Evolutionary conservation across 1,140 invertebrate genomes (phyloP).

Genomic region (Atta texana): DNA sequence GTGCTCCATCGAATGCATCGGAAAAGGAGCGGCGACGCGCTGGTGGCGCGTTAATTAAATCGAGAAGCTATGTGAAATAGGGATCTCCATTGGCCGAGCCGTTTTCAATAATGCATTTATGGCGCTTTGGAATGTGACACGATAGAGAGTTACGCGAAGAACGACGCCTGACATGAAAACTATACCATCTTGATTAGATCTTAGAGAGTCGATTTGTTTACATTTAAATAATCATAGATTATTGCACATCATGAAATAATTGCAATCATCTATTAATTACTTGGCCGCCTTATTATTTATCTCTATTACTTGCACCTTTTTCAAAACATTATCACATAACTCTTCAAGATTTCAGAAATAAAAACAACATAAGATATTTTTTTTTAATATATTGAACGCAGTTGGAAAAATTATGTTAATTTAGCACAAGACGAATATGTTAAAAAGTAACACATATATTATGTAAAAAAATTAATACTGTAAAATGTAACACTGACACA

Average conservation of each 20-base stretch:
- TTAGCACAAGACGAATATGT: too few species aligned
- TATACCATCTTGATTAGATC: not conserved
- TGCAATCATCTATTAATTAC: not conserved
- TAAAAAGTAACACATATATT: too few species aligned
- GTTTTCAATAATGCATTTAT: slow-evolving; percentile 62
- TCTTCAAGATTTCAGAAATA: slow-evolving; percentile 27
- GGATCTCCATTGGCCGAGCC: not conserved
- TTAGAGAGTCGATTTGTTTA: not conserved
- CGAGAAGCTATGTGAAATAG: slow-evolving; percentile 61
- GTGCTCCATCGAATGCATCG: slow-evolving; percentile 36
- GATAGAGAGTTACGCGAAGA: slow-evolving; percentile 7
- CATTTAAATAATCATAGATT: slow-evolving; percentile 5
- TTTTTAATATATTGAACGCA: not conserved
- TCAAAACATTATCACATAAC: not conserved
- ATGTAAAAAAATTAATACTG: too few species aligned
- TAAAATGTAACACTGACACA: too few species aligned
- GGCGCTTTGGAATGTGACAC: slow-evolving; percentile 35
- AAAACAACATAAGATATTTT: slow-evolving; percentile 15
- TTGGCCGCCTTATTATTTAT: not conserved
- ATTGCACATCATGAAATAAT: not conserved
- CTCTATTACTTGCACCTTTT: not conserved
- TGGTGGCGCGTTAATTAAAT: slow-evolving; percentile 44
- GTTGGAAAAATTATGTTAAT: too few species aligned
- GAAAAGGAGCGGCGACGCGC: slow-evolving; percentile 25
- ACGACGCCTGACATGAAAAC: slow-evolving; percentile 17